Evolutionary conservation across 2,797 vertebrate species (phyloP), one percentile per base, ranked within the genome.

Genomic region (Pangasius macronema): DNA sequence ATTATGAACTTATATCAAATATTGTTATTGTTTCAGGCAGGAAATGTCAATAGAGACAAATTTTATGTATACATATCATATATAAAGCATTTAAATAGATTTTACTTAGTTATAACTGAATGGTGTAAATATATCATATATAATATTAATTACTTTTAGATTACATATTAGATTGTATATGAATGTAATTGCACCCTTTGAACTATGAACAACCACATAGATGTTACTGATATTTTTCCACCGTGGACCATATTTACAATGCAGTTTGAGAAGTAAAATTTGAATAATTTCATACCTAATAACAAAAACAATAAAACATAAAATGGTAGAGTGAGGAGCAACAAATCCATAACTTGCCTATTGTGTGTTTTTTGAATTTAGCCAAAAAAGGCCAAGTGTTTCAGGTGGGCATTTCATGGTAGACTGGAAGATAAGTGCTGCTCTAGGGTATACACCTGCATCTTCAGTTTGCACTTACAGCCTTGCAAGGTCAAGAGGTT

Each of bases 401-500:
- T 80, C 83, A 86, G 73, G 84, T 86, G 90, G 90, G 87, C 88
- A 89, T 89, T 90, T 91, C 89, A 89, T 90, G 89, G 83, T 88
- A 88, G 86, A 90, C 82, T 90, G 87, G 68, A 89, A 63, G 85
- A 89, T 90, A 89, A 90, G 88, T 88, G 85, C 81, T 87, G 87
- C 91, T 89, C 53, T 68, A 89, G 89, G 91, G 85, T 87, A 89
- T 83, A 87, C 72, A 87, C 39, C 67, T 85, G 83, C 27, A 80
- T 73, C 85, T 84, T 82, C 63, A 76, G 79, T 76, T 85, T 82
- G 55, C 82, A 59, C 24, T 61, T 79, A 30, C 16, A 53, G 75
- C 75, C 16, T 84, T 82, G 63, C 88, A 76, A 87, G 89, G 90
- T 93, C 88, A 92, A 89, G 92, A 91, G 88, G 90, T 65, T 88